A percentile compares a stretch with the other conserved stretches of the same genome.
Conservation (phyloP, 1,140 invertebrate species). For the Forficula auricularia region DNA sequence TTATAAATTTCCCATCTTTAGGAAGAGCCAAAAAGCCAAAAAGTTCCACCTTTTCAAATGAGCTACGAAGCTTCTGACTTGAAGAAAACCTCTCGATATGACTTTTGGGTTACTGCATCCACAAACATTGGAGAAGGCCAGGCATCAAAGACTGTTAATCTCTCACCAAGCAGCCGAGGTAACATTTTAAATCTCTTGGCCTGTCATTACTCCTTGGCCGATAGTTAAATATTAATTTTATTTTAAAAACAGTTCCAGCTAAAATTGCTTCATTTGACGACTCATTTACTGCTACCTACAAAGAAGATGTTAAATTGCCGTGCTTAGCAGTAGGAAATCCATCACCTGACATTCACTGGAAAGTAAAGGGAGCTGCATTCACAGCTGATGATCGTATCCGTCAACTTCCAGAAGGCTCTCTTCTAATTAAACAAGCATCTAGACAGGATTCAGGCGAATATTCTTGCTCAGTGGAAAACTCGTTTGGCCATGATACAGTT, state of each 20-base stretch:
- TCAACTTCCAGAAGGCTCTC: slow-evolving; percentile 69
- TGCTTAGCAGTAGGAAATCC: slow-evolving; percentile 81
- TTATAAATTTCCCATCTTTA: slow-evolving; percentile 2
- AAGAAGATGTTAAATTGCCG: slow-evolving; percentile 76
- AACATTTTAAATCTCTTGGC: slow-evolving; percentile 8
- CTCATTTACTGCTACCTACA: slow-evolving; percentile 72
- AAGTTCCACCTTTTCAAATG: slow-evolving; percentile 41
- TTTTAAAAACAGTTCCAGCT: slow-evolving; percentile 62
- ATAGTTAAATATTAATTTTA: slow-evolving; percentile 5
- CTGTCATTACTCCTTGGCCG: slow-evolving; percentile 1
- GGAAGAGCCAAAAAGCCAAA: slow-evolving; percentile 44
- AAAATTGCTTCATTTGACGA: slow-evolving; percentile 86
- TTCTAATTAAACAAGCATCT: slow-evolving; percentile 75
- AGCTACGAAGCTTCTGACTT: slow-evolving; percentile 71
- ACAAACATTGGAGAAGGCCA: slow-evolving; percentile 85
- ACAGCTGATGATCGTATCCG: slow-evolving; percentile 57
- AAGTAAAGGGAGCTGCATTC: slow-evolving; percentile 46
- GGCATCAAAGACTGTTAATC: slow-evolving; percentile 63
- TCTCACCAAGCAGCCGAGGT: slow-evolving; percentile 68
- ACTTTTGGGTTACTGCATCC: slow-evolving; percentile 88
- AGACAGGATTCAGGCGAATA: slow-evolving; percentile 80
- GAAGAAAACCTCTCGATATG: slow-evolving; percentile 62
- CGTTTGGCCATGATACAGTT: slow-evolving; percentile 78
- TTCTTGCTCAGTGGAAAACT: slow-evolving; percentile 80
- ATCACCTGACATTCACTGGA: slow-evolving; percentile 75